Evolutionary conservation across 2,797 vertebrate species (phyloP), one percentile per base, ranked within the genome.

Genomic region (Oryzias sinensis): DNA sequence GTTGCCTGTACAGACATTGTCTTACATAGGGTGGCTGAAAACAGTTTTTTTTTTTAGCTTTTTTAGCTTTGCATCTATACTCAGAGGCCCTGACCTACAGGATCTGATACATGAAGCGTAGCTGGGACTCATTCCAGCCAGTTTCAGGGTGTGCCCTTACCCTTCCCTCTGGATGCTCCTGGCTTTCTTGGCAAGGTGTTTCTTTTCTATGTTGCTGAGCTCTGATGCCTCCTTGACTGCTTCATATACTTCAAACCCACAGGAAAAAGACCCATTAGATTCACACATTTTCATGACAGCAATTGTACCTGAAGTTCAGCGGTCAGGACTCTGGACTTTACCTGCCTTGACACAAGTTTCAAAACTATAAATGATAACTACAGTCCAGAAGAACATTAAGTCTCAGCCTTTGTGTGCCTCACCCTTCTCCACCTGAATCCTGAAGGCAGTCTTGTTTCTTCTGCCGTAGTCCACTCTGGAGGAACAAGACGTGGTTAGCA

Each of bases 381-480:
- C 17, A n/a, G 43, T 16, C 16, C 43, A n/a, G n/a, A 8, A 6
- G 15, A 11, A 11, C 6, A n/a, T 18, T 17, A 47, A 0, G 0
- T 4, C 43, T 20, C 2, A 27, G 4, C 15, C 2, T 15, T n/a
- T 7, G 3, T 17, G 9, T 18, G 3, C 80, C 76, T 70, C 75
- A 97, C 97, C 93, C 94, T 94, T 98, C 73, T 95, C 94, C 43
- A 99, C 95, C 67, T 97, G 96, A 81, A 99, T 96, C 86, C 93
- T 91, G 76, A 99, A 99, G 33, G 96, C 97, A 1, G 90, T 94
- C 90, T 87, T 94, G 88, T 98, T 98, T 80, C 95, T 93, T 74
- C 97, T 82, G 45, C 97, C 96, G 43, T 99, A 99, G 13, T 98
- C 96, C 65, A 91, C 49, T 65, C 97, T 99, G 69, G 49, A 83